Evolutionary conservation across 2,888 invertebrate genomes (phyloP).

Genomic region (Neoaliturus tenellus): DNA sequence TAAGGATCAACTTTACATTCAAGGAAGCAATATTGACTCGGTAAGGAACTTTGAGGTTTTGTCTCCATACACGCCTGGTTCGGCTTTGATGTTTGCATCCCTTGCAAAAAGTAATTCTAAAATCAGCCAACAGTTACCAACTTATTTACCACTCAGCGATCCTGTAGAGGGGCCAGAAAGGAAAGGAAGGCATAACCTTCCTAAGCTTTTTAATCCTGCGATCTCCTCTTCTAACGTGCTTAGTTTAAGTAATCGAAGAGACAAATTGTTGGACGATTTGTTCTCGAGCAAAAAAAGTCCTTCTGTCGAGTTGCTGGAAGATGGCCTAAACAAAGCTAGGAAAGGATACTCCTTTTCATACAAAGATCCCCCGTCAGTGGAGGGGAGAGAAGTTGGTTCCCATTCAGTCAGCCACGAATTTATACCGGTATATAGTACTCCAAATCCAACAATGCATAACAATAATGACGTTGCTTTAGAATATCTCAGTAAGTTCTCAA

Average conservation of each 20-base stretch:
- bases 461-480: neutral
- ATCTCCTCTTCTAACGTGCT: neutral
- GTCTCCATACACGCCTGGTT: conserved; percentile 36
- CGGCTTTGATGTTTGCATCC: conserved; percentile 25
- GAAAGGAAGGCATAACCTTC: neutral
- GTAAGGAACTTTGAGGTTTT: conserved; percentile 24
- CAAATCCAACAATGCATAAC: neutral
- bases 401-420: conserved; percentile 14
- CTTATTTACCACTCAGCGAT: neutral
- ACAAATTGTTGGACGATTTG: neutral
- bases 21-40: neutral
- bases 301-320: neutral
- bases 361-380: neutral
- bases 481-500: neutral
- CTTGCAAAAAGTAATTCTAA: neutral
- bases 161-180: neutral
- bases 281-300: neutral
- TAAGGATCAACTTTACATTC: conserved; percentile 14
- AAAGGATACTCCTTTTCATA: conserved; percentile 38
- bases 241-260: neutral
- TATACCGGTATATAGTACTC: conserved; percentile 4
- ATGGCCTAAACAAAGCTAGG: conserved; percentile 16
- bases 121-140: neutral
- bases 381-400: neutral
- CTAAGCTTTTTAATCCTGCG: neutral